phyloP scores from a whole-genome alignment of 2,888 invertebrate genomes.

The Biston betularia region DNA sequence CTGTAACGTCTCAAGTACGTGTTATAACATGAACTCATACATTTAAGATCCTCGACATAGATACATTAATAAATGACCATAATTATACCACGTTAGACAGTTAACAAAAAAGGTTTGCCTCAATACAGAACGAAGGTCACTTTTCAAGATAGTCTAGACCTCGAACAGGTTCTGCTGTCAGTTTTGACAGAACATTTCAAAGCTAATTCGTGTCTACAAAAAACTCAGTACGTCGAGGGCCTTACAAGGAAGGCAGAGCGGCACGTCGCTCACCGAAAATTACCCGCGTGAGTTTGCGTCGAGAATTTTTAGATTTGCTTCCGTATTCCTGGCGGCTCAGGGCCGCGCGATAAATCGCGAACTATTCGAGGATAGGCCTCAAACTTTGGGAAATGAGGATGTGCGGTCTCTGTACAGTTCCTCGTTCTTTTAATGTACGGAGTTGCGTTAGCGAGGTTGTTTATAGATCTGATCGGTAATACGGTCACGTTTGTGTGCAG shows the following conservation, averaged over 20 bases:
- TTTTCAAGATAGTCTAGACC: conserved; percentile 39
- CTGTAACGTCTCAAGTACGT: too few relatives aligned
- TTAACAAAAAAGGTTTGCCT: conserved; percentile 12
- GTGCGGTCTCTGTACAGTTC: conserved; percentile 20
- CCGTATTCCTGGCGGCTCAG: conserved; percentile 73
- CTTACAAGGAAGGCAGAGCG: conserved; percentile 72
- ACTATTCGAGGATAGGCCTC: conserved; percentile 37
- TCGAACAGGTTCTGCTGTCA: conserved; percentile 39
- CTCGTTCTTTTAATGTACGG: conserved; percentile 6
- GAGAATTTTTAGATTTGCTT: conserved; percentile 80
- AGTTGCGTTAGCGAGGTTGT: background rate
- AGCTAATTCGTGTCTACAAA: conserved; percentile 38
- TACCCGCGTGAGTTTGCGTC: conserved; percentile 68
- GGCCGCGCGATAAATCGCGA: conserved; percentile 58
- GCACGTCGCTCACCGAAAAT: conserved; percentile 79
- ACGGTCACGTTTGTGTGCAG: background rate
- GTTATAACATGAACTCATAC: background rate
- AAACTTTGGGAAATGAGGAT: conserved; percentile 39
- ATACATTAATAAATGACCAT: conserved; percentile 1
- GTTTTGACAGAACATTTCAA: conserved; percentile 45
- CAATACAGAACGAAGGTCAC: conserved; percentile 35
- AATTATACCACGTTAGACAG: conserved; percentile 7
- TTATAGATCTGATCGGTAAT: too few relatives aligned
- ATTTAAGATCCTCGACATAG: background rate
- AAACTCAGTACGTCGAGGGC: conserved; percentile 55